phyloP scores from a whole-genome alignment of 2,113 vertebrate species.

The Scatophagus argus region DNA sequence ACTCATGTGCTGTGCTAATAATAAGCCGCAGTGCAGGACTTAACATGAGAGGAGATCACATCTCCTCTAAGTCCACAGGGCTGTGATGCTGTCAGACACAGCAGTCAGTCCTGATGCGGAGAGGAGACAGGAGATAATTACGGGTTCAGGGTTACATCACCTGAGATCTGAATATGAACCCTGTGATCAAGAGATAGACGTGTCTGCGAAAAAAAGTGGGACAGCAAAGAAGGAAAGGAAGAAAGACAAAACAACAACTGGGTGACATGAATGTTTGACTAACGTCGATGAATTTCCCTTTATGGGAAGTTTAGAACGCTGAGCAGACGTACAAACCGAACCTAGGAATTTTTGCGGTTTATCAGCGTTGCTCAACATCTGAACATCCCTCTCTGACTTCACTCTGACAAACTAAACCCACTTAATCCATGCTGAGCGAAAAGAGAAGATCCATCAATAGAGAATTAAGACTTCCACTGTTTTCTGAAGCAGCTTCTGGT shows the following conservation, averaged over 20 bases:
- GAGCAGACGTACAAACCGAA: constrained; percentile 8
- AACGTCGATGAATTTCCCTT: not conserved
- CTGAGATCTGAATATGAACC: constrained; percentile 32
- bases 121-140: constrained; percentile 63
- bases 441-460: constrained; percentile 31
- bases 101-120: constrained; percentile 30
- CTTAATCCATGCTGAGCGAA: constrained; percentile 39
- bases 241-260: not conserved
- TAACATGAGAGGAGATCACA: not conserved
- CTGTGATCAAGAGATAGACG: constrained; percentile 64
- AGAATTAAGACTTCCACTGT: constrained; percentile 18
- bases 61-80: too few species aligned
- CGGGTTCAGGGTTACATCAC: constrained; percentile 59
- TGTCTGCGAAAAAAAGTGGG: constrained; percentile 40
- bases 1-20: not conserved
- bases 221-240: not conserved
- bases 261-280: constrained; percentile 20
- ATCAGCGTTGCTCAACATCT: constrained; percentile 51
- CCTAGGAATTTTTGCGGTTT: constrained; percentile 45
- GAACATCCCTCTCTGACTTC: constrained; percentile 36
- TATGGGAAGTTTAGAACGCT: not conserved
- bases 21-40: not conserved
- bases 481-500: constrained; percentile 24
- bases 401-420: constrained; percentile 23
- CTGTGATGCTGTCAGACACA: constrained; percentile 29